Evolutionary conservation across 2,113 vertebrate genomes (phyloP).

Genomic region (Menura novaehollandiae): DNA sequence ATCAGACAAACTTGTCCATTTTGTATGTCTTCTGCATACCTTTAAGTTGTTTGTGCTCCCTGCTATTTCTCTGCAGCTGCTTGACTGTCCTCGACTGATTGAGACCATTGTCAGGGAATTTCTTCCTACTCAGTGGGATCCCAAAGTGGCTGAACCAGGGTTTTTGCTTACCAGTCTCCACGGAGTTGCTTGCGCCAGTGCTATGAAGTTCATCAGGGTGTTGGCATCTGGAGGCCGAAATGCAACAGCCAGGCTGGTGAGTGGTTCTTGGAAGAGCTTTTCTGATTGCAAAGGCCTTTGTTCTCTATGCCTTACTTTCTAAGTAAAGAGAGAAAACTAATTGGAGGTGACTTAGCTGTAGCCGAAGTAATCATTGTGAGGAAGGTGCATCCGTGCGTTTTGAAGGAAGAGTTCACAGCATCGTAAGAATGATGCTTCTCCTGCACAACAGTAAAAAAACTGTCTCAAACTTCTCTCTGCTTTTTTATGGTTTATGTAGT

Average conservation of each 20-base stretch:
- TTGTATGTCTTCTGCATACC: neutral
- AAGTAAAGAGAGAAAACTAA: neutral
- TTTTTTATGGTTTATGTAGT: neutral
- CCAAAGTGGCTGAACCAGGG: slow-evolving; percentile 31
- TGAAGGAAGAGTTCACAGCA: neutral
- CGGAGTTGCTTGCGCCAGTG: slow-evolving; percentile 78
- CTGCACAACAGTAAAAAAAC: neutral
- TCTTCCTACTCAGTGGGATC: slow-evolving; percentile 84
- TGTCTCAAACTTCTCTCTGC: neutral
- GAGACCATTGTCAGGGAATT: slow-evolving; percentile 87
- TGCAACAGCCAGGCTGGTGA: slow-evolving; percentile 87
- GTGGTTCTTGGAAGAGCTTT: neutral
- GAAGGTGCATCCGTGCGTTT: neutral
- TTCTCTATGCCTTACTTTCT: neutral
- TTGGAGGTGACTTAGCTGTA: neutral
- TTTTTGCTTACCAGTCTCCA: slow-evolving; percentile 72
- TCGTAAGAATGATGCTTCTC: neutral
- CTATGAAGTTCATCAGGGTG: slow-evolving; percentile 92
- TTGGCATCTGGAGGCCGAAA: slow-evolving; percentile 87
- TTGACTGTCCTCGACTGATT: slow-evolving; percentile 89
- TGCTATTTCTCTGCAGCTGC: slow-evolving; percentile 73
- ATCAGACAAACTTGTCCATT: neutral
- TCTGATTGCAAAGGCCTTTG: neutral
- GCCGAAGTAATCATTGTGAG: neutral
- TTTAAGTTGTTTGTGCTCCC: neutral